Percentiles rank a stretch among this genome's conserved stretches.
These are phyloP conservation scores for Podargus strigoides DNA, from an alignment of 2,797 vertebrate species.

Conservation along the genomic window DNA sequence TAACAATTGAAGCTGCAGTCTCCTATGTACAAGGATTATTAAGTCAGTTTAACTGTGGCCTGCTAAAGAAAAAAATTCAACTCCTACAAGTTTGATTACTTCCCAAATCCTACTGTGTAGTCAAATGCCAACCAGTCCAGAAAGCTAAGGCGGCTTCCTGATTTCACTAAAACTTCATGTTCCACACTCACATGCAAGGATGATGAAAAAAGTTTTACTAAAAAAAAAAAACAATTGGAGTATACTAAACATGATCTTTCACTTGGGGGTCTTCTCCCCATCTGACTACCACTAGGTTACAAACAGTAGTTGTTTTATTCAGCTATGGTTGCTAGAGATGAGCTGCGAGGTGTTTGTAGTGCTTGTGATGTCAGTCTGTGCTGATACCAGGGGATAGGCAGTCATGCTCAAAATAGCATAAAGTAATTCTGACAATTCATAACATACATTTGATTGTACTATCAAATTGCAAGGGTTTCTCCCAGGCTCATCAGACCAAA, in stretches of 20 bases:
- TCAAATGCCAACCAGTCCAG: not conserved
- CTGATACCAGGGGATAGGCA: not conserved
- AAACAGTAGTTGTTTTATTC: not conserved
- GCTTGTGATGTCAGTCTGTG: not conserved
- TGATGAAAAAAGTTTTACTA: not conserved
- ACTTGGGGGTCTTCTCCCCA: not conserved
- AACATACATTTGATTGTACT: not conserved
- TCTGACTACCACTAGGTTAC: not conserved
- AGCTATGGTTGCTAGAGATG: not conserved
- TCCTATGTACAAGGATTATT: not conserved
- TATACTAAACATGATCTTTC: not conserved
- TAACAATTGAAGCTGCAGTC: not conserved
- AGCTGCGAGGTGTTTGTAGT: not conserved
- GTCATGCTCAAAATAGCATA: not conserved
- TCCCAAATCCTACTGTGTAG: not conserved
- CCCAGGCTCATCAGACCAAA: constrained; percentile 1
- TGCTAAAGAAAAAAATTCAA: not conserved
- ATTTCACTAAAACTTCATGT: not conserved
- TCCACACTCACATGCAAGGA: not conserved
- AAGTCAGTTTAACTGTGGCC: not conserved
- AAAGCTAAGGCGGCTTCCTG: not conserved
- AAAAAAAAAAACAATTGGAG: not conserved
- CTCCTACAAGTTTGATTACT: not conserved
- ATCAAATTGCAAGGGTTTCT: constrained; percentile 2
- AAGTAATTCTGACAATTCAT: not conserved